These are phyloP conservation scores for Calcarius ornatus DNA, from an alignment of 2,113 vertebrate species.

Conservation along the genomic window DNA sequence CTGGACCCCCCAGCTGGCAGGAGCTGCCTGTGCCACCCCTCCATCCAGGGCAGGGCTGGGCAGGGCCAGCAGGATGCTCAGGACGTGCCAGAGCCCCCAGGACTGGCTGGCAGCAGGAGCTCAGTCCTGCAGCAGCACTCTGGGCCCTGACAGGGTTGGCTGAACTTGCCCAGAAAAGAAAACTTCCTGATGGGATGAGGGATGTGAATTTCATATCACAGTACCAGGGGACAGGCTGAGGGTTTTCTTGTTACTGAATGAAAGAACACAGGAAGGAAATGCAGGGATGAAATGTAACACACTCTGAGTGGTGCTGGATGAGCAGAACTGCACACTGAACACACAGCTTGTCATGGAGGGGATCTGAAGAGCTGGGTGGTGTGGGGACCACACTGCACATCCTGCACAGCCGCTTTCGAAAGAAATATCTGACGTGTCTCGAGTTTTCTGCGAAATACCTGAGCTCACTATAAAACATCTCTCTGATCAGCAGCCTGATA, in stretches of 20 bases:
- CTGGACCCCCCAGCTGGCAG: not conserved
- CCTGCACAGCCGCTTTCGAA: not conserved
- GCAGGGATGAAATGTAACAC: not conserved
- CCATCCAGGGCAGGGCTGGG: not conserved
- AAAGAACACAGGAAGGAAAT: not conserved
- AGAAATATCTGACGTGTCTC: not conserved
- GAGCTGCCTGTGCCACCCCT: not conserved
- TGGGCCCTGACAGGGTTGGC: not conserved
- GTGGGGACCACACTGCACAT: not conserved
- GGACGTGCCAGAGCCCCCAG: not conserved
- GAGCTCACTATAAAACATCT: not conserved
- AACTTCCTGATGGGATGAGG: not conserved
- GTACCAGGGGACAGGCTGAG: rapidly evolving
- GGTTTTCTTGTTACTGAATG: not conserved
- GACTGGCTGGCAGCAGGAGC: not conserved
- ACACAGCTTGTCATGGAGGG: rapidly evolving
- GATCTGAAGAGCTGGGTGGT: not conserved
- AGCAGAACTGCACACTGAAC: not conserved
- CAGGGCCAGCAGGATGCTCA: not conserved
- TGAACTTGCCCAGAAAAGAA: not conserved
- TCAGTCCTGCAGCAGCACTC: not conserved
- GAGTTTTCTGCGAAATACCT: constrained; percentile 22
- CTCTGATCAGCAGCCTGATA: not conserved
- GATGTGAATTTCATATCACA: not conserved
- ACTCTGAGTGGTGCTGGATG: not conserved